Evolutionary conservation across 1,140 invertebrate genomes (phyloP), one percentile per base, ranked within the genome.

Genomic region (Thalassaphorura encarpata): DNA sequence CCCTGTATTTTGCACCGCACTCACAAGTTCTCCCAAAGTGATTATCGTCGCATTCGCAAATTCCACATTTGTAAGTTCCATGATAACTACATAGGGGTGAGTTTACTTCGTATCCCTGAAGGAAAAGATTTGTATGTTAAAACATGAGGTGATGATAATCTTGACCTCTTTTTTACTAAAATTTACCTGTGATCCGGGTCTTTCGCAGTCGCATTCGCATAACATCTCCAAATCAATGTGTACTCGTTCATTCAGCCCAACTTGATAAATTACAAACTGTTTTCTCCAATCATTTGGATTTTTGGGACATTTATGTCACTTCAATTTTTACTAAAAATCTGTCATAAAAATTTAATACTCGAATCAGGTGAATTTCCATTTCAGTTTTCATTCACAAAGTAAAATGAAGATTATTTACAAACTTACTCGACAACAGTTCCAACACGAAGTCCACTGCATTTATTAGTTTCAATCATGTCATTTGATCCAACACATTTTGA

Each of bases 191-290:
- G 81, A 76, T 43, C 77, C 77, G 0, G 72, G 70, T 56, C 77
- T 75, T 69, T 91, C 88, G 71, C 92, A 97, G 23, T 83, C 82
- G 67, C 92, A 97, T 61, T 89, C 83, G 67, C 92, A 97, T 1
- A 90, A 71, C 78, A 95, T 86, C 67, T 92, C 83, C 54, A 97
- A 69, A 63, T 92, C 83, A 1, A 97, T 80, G 4, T 78, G 77
- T 4, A 97, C 74, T 67, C 80, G 83, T 71, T 97, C 94, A 56
- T 87, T 85, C 39, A 96, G 82, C 60, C 90, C 92, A 23, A 94
- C 88, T 1, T 92, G 92, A 73, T 92, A 92, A 60, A 97, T 95
- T 50, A 83, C 75, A 66, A 96, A 87, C 15, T 72, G 78, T 69
- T 89, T 84, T 24, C 78, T 82, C 83, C 88, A 90, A 61, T 91